phyloP scores from a whole-genome alignment of 2,113 vertebrate species.

The Tautogolabrus adspersus region DNA sequence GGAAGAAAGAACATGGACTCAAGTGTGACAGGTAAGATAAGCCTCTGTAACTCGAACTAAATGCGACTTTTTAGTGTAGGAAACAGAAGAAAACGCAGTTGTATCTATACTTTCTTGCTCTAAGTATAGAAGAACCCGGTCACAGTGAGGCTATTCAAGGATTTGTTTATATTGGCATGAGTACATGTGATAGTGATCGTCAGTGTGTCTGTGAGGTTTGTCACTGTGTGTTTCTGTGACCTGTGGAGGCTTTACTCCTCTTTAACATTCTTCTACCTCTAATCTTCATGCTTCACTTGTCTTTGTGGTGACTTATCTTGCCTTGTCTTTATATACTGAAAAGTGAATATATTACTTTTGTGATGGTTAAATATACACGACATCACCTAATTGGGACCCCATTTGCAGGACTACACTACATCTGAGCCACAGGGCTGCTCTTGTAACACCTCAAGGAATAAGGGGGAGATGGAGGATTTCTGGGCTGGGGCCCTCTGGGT shows the following conservation, averaged over 20 bases:
- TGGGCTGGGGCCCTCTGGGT: conserved; percentile 68
- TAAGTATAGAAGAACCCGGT: not conserved
- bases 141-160: not conserved
- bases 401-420: conserved; percentile 7
- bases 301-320: not conserved
- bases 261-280: not conserved
- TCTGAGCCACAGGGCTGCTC: conserved; percentile 40
- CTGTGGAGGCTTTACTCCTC: not conserved
- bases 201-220: not conserved
- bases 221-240: not conserved
- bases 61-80: not conserved
- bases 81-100: not conserved
- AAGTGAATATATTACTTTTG: not conserved
- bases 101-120: not conserved
- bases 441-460: conserved; percentile 67
- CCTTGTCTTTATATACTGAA: not conserved
- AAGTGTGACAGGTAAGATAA: conserved; percentile 55
- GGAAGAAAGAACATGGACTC: conserved; percentile 49
- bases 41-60: not conserved
- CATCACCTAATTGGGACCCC: not conserved
- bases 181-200: not conserved
- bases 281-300: not conserved
- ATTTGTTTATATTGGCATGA: conserved; percentile 8
- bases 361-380: not conserved
- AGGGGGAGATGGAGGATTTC: conserved; percentile 86